Evolutionary conservation across 1,140 invertebrate species (phyloP).

Genomic region (Adelges cooleyi): DNA sequence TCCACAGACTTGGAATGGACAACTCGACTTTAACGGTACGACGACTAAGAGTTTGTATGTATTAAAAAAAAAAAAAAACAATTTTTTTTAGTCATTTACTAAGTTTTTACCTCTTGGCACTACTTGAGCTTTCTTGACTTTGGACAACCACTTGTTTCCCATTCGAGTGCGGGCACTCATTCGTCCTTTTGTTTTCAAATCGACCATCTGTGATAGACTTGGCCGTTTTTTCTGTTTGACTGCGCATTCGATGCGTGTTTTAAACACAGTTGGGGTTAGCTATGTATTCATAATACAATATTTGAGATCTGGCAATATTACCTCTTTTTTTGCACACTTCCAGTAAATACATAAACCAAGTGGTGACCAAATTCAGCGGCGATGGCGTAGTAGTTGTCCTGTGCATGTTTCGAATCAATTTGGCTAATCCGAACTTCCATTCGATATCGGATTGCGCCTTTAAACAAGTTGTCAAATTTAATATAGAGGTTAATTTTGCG

Average conservation of each 20-base stretch:
- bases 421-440: conserved; percentile 98
- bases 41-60: too few relatives aligned
- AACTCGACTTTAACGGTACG: too few relatives aligned
- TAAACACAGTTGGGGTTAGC: too few relatives aligned
- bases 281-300: too few relatives aligned
- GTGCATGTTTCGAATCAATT: conserved; percentile 97
- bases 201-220: conserved; percentile 62
- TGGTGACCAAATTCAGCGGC: conserved; percentile 90
- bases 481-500: conserved; percentile 20
- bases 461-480: conserved; percentile 32
- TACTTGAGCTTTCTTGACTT: conserved; percentile 70
- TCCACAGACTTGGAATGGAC: too few relatives aligned
- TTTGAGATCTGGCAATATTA: conserved; percentile 37
- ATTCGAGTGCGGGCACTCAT: conserved; percentile 68
- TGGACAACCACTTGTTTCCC: conserved; percentile 71
- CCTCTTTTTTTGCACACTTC: conserved; percentile 64
- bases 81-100: background rate
- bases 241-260: too few relatives aligned
- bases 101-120: conserved; percentile 49
- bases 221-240: conserved; percentile 61
- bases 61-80: too few relatives aligned
- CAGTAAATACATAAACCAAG: conserved; percentile 75
- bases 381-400: conserved; percentile 93
- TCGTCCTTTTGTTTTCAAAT: conserved; percentile 52
- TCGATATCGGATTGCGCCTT: conserved; percentile 99